A percentile compares a stretch with the other conserved stretches of the same genome.
These are phyloP conservation scores for Hemaris fuciformis DNA, from an alignment of 2,888 invertebrate species.

Conservation along the genomic window DNA sequence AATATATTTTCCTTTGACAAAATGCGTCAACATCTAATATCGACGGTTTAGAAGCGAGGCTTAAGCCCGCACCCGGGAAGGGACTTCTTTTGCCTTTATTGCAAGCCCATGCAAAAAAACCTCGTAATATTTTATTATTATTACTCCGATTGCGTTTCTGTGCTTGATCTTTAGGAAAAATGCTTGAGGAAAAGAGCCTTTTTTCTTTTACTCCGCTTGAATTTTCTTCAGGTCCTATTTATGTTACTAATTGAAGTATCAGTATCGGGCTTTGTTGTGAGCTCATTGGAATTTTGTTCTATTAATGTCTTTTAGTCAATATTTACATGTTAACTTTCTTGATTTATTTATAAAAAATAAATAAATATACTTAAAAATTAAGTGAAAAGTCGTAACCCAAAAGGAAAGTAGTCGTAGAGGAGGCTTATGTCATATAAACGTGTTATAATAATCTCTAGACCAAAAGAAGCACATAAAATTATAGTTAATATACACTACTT, in stretches of 20 bases:
- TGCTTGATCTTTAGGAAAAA: slow-evolving; percentile 16
- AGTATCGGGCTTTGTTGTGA: background rate
- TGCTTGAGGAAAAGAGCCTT: slow-evolving; percentile 16
- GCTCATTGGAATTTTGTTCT: background rate
- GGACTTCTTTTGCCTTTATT: slow-evolving; percentile 17
- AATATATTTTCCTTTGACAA: slow-evolving; percentile 11
- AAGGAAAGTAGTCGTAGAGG: too few species aligned
- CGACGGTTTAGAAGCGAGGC: background rate
- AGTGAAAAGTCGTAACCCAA: too few species aligned
- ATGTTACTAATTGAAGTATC: background rate
- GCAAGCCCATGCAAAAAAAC: slow-evolving; percentile 23
- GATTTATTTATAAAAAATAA: background rate
- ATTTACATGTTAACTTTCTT: too few species aligned
- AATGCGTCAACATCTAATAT: slow-evolving; percentile 3
- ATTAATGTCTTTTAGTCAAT: background rate
- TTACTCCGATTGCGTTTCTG: slow-evolving; percentile 19
- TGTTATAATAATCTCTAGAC: too few species aligned
- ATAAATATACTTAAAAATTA: too few species aligned
- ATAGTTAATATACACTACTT: background rate
- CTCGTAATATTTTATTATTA: slow-evolving; percentile 36
- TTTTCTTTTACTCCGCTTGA: slow-evolving; percentile 4
- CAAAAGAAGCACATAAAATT: background rate
- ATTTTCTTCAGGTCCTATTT: slow-evolving; percentile 9
- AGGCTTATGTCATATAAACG: too few species aligned
- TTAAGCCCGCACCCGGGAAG: background rate